Base-by-base conservation (phyloP, 2,888 invertebrate species). In the Limnephilus rhombicus region DNA sequence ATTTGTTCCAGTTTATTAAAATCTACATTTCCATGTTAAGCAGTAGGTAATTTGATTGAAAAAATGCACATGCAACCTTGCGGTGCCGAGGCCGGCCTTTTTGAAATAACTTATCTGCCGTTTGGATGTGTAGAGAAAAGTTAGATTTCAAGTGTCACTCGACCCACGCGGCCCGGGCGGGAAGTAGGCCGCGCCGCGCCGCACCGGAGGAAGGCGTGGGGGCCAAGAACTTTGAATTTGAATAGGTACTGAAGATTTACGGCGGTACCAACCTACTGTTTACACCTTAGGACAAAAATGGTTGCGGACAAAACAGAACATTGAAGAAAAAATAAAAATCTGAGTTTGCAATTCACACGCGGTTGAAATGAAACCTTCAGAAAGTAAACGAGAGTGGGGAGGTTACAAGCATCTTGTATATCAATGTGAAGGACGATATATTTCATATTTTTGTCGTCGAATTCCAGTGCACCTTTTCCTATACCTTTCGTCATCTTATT, bases 31-130 rank as follows among this genome's bases (percentile, higher is more conserved):
- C 24, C 24, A 24, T 9, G 68, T 68, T 24, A 53, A 53, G 18
- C 18, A 18, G 68, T 18, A 68, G 68, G 68, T 7, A 68, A 24
- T 68, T 68, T 24, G 24, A 45, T 41, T 86, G 18, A 86, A 86
- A 53, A 68, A 87, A 53, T 87, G 87, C 87, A 87, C 87, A 87
- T 87, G 87, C 87, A 87, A n/a, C 87, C 87, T 87, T 87, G 87
- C 53, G 29, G 53, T 1, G 13, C 41, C 87, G 87, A 87, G 87
- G 87, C 68, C 87, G 34, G 13, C n/a, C 34, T 68, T 87, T 87
- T 87, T 68, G 53, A 87, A 68, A 87, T 87, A 87, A 31, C 13
- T 68, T 34, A 53, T 31, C 87, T 34, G 11, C 87, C 68, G 34
- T 34, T 87, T 34, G 34, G 87, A 87, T 87, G 87, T 87, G 68